Base-by-base conservation (phyloP, 1,140 invertebrate genomes). In the Drosophila melanica region DNA sequence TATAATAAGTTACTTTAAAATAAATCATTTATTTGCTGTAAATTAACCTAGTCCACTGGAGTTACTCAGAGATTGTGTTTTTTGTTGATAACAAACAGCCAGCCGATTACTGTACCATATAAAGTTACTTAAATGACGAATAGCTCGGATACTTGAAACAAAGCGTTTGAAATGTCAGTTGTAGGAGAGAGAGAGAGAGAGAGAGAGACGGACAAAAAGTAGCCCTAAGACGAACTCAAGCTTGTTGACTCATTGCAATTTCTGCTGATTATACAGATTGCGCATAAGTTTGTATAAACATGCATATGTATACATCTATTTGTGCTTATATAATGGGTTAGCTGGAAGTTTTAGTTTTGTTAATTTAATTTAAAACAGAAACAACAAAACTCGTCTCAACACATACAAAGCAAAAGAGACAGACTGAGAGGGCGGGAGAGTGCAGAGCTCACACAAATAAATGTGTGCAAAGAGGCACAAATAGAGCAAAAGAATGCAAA, bases 301-400 rank as follows among this genome's bases (percentile, higher is more conserved):
- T 33, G 3, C 23, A 44, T 18, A 37, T 11, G 14, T 35, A 51
- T 42, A 35, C 14, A 20, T 20, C 39, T 20, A n/a, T 41, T 14
- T 57, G 23, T 27, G 6, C 14, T 54, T 30, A 41, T 16, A 48
- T 47, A 67, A 64, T 60, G 45, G 50, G 55, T 55, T 41, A 68
- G 60, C 57, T 51, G 70, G 7, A 75, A 47, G 44, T 35, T 11
- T 8, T 41, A 10, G 5, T 35, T 57, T 47, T 75, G 70, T 78
- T 84, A 84, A 84, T 84, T 84, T 51, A 71, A 84, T 84, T 82
- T 79, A 84, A 66, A 69, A 18, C 57, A 44, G 45, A 72, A 71
- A 67, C 27, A 70, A 75, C 75, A 84, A 82, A 76, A 63, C 42
- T 30, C 33, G 39, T 51, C 10, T n/a, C 33, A 50, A 42, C 35